Conservation (phyloP, 2,113 vertebrate species). For the Oryzias celebensis region DNA sequence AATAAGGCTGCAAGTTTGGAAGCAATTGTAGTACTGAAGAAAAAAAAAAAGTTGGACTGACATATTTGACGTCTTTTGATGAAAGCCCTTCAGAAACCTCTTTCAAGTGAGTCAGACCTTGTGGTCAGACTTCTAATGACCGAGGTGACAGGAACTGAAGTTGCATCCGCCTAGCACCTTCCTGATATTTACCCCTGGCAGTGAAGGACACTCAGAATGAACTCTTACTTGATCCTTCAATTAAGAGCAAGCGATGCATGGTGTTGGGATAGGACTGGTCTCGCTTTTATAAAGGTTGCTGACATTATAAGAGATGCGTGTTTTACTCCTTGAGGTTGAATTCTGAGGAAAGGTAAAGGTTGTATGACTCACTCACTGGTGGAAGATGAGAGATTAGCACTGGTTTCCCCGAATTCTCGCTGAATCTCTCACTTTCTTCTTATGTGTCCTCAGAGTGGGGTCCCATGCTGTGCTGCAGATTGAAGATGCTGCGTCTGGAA, state of each 20-base stretch:
- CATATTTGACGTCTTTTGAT: slow-evolving; percentile 63
- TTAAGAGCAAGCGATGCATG: slow-evolving; percentile 19
- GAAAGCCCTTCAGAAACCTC: slow-evolving; percentile 26
- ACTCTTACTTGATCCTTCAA: slow-evolving; percentile 45
- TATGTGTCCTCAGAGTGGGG: slow-evolving; percentile 40
- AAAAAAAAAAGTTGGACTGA: slow-evolving; percentile 71
- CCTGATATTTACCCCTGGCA: slow-evolving; percentile 40
- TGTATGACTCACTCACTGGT: slow-evolving; percentile 25
- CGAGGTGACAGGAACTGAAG: slow-evolving; percentile 8
- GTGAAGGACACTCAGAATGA: slow-evolving; percentile 30
- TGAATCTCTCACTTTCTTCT: slow-evolving; percentile 33
- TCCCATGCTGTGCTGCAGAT: slow-evolving; percentile 78
- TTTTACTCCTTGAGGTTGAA: slow-evolving; percentile 36
- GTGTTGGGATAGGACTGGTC: slow-evolving; percentile 7
- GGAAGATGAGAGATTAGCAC: slow-evolving; percentile 25
- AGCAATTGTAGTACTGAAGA: slow-evolving; percentile 53
- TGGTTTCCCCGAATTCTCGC: slow-evolving; percentile 11
- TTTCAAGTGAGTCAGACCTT: slow-evolving; percentile 26
- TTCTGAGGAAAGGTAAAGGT: slow-evolving; percentile 35
- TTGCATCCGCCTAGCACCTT: slow-evolving; percentile 6
- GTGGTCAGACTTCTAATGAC: slow-evolving; percentile 31
- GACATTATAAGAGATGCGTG: slow-evolving; percentile 36
- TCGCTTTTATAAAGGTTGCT: slow-evolving; percentile 44
- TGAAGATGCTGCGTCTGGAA: slow-evolving; percentile 75
- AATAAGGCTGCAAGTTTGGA: slow-evolving; percentile 15